Conservation (phyloP, 1,140 invertebrate genomes). For the Aphis craccivora region DNA sequence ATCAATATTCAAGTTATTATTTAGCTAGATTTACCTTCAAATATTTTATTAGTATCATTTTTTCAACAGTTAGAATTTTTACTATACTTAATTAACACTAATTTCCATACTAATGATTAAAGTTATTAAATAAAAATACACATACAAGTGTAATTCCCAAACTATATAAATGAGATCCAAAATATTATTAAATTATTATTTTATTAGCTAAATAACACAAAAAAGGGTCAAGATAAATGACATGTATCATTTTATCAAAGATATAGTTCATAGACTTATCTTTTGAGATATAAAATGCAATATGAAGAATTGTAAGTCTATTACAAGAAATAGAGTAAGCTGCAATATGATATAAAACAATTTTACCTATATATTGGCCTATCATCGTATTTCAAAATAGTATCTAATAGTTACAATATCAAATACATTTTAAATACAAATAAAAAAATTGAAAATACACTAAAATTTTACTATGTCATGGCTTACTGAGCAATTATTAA, state of each 20-base stretch:
- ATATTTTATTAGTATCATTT: neutral
- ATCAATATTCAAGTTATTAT: neutral
- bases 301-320: neutral
- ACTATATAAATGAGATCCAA: conserved; percentile 25
- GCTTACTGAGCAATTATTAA: neutral
- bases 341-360: neutral
- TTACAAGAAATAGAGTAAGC: neutral
- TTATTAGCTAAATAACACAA: neutral
- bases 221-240: neutral
- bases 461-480: neutral
- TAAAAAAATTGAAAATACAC: too few species aligned
- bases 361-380: neutral
- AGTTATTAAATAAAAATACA: neutral
- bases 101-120: neutral
- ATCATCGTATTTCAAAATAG: neutral
- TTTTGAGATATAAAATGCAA: neutral
- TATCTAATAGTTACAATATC: neutral
- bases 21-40: neutral
- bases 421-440: neutral
- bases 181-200: neutral
- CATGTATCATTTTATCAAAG: neutral
- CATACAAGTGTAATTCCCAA: neutral
- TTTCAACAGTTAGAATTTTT: neutral
- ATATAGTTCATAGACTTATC: neutral
- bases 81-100: neutral